Conservation (phyloP, 2,888 invertebrate genomes). For the Lasioglossum leucozonium region DNA sequence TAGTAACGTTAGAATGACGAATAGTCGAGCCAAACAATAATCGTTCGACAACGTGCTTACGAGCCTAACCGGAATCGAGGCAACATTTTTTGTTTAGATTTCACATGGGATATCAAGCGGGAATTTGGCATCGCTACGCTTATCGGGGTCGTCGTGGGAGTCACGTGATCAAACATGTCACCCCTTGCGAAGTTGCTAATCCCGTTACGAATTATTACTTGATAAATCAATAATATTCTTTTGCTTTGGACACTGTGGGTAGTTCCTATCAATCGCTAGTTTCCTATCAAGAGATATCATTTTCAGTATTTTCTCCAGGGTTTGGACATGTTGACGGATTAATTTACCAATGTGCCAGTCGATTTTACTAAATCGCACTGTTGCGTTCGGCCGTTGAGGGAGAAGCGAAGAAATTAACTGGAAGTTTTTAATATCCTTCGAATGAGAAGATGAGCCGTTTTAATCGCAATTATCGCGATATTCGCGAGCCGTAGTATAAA, state of each 20-base stretch:
- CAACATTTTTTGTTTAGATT: neutral
- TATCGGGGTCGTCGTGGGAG: neutral
- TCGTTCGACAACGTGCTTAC: neutral
- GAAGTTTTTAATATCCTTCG: neutral
- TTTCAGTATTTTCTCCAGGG: neutral
- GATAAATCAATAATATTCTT: neutral
- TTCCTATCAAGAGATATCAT: too few species aligned
- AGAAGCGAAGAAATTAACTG: neutral
- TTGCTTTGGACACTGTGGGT: neutral
- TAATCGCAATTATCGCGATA: neutral
- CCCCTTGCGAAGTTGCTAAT: neutral
- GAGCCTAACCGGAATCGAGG: neutral
- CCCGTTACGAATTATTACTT: neutral
- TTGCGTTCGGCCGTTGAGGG: too few species aligned
- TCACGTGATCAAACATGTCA: neutral
- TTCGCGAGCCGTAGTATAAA: conserved; percentile 45
- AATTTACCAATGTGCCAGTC: neutral
- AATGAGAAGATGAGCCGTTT: neutral
- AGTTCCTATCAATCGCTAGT: too few species aligned
- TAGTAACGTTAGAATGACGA: conserved; percentile 53
- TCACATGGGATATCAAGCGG: neutral
- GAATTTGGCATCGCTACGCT: neutral
- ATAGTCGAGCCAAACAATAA: conserved; percentile 16
- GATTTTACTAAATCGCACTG: neutral
- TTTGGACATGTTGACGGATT: neutral